A percentile compares a stretch with the other conserved stretches of the same genome.
These are phyloP conservation scores for Rafetus swinhoei DNA, from an alignment of 2,113 vertebrate species.

Conservation along the genomic window DNA sequence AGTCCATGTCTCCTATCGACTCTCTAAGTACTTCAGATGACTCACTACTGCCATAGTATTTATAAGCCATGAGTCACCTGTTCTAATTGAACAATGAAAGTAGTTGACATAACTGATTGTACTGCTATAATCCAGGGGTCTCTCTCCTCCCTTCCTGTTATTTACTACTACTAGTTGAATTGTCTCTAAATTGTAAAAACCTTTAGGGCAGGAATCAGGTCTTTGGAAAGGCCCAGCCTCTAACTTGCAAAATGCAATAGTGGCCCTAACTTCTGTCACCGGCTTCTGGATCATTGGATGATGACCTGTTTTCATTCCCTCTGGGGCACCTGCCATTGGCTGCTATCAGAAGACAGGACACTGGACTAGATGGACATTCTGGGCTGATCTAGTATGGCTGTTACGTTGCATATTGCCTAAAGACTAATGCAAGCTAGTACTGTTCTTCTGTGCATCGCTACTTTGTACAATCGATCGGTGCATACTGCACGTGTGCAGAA, in stretches of 20 bases:
- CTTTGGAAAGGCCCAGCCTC: not conserved
- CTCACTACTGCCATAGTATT: not conserved
- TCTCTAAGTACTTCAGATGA: not conserved
- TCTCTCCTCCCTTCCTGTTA: not conserved
- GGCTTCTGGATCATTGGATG: too few species aligned
- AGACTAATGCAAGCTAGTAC: not conserved
- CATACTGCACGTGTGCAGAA: too few species aligned
- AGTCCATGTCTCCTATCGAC: not conserved
- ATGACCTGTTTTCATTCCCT: too few species aligned
- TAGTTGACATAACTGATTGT: not conserved
- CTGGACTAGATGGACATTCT: too few species aligned
- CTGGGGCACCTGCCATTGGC: too few species aligned
- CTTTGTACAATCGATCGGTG: not conserved
- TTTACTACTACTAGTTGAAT: not conserved
- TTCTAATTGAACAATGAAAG: not conserved
- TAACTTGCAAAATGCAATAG: too few species aligned
- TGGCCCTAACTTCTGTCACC: too few species aligned
- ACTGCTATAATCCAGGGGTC: not conserved
- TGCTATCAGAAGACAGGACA: too few species aligned
- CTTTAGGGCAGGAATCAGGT: not conserved
- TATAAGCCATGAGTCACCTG: not conserved
- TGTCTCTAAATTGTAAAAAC: rapidly evolving
- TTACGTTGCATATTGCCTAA: too few species aligned
- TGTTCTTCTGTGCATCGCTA: too few species aligned
- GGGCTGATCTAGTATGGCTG: too few species aligned